These are phyloP conservation scores for Spilarctia lutea DNA, from an alignment of 2,888 invertebrate genomes.

Conservation along the genomic window DNA sequence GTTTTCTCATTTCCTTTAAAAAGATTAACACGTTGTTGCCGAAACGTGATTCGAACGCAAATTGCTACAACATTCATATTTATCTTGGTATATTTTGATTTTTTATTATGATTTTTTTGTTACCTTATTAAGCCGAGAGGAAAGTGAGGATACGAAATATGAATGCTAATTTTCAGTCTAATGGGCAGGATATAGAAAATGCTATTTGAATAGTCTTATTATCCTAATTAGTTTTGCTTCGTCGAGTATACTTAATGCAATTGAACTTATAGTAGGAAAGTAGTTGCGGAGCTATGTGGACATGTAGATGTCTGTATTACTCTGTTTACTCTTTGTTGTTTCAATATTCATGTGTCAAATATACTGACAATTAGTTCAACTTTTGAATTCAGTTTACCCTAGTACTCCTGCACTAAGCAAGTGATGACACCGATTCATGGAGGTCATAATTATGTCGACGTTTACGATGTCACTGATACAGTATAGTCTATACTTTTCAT, in stretches of 20 bases:
- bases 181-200: neutral
- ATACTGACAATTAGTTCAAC: no score
- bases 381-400: no score
- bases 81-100: constrained; percentile 46
- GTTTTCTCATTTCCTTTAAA: constrained; percentile 78
- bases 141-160: neutral
- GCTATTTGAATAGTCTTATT: neutral
- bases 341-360: no score
- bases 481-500: no score
- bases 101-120: constrained; percentile 22
- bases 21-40: constrained; percentile 75
- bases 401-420: no score
- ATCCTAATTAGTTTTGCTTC: constrained; percentile 1
- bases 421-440: no score
- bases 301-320: no score
- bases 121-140: constrained; percentile 1
- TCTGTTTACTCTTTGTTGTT: no score
- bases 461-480: no score
- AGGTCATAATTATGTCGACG: no score
- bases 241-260: neutral
- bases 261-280: no score
- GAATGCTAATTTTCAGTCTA: neutral
- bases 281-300: no score
- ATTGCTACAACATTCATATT: constrained; percentile 62
- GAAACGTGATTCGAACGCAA: constrained; percentile 67